Conservation (phyloP, 2,113 vertebrate species). For the Arothron firmamentum region DNA sequence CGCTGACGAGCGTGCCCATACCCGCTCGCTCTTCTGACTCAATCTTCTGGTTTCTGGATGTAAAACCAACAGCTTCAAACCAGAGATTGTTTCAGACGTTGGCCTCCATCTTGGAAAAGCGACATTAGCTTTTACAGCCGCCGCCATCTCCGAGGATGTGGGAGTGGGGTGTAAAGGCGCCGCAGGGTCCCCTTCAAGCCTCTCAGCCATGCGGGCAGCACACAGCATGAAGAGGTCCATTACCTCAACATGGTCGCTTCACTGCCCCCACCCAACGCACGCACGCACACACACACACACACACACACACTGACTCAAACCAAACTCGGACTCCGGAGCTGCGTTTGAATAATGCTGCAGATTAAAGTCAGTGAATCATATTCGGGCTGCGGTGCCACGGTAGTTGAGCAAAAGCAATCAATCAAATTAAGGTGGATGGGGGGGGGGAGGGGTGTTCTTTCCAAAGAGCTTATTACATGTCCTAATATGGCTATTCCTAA, state of each 20-base stretch:
- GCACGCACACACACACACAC: background rate
- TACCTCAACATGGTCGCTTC: slow-evolving; percentile 53
- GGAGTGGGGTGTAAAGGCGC: slow-evolving; percentile 62
- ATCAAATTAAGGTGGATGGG: slow-evolving; percentile 34
- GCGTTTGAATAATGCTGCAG: slow-evolving; percentile 26
- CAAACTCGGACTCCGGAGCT: slow-evolving; percentile 10
- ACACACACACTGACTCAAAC: background rate
- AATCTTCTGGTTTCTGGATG: background rate
- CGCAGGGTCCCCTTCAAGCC: slow-evolving; percentile 71
- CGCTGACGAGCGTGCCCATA: slow-evolving; percentile 32
- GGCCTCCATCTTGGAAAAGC: slow-evolving; percentile 44
- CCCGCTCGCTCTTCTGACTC: background rate
- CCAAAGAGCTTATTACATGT: slow-evolving; percentile 33
- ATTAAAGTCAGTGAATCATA: slow-evolving; percentile 37
- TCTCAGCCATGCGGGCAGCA: slow-evolving; percentile 61
- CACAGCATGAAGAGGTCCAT: slow-evolving; percentile 70
- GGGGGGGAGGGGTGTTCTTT: background rate
- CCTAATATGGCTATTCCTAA: slow-evolving; percentile 37
- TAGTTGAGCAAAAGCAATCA: slow-evolving; percentile 34
- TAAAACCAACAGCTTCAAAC: background rate
- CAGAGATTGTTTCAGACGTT: slow-evolving; percentile 33
- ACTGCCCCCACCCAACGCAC: slow-evolving; percentile 26
- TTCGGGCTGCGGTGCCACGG: slow-evolving; percentile 12
- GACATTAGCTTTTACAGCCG: slow-evolving; percentile 54
- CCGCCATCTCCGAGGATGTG: slow-evolving; percentile 60